phyloP scores from a whole-genome alignment of 2,888 invertebrate species.

The Diaphora mendica region DNA sequence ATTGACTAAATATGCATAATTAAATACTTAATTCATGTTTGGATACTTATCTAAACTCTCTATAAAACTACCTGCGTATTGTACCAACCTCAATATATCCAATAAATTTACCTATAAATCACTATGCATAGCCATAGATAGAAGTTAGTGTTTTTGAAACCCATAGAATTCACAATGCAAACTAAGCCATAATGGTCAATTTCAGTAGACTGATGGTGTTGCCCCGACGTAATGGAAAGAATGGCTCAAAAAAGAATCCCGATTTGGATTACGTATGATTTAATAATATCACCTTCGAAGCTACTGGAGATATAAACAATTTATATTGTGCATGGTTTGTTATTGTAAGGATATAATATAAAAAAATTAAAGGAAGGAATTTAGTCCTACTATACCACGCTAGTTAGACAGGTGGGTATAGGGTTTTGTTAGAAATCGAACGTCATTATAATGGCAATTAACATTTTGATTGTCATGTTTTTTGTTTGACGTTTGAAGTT shows the following conservation, averaged over 20 bases:
- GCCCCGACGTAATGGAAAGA: not conserved
- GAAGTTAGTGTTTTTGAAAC: not conserved
- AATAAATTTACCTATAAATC: not conserved
- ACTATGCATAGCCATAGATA: not conserved
- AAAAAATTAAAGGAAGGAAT: no score
- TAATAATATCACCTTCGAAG: not conserved
- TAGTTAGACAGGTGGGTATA: no score
- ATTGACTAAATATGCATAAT: no score
- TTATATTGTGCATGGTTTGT: not conserved
- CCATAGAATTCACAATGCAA: constrained; percentile 2
- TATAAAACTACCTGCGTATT: not conserved
- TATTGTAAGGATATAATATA: no score
- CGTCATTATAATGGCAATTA: no score
- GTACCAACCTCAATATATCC: not conserved
- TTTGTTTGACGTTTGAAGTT: no score
- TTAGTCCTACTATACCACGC: not conserved
- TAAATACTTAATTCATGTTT: no score
- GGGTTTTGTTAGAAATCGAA: no score
- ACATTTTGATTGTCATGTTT: no score
- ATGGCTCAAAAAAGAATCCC: not conserved
- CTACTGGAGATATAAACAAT: not conserved
- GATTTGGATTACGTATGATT: not conserved
- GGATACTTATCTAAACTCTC: no score
- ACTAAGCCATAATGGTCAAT: constrained; percentile 7
- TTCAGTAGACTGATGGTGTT: not conserved